phyloP scores from a whole-genome alignment of 2,797 vertebrate genomes.

The Neomorphus geoffroyi region DNA sequence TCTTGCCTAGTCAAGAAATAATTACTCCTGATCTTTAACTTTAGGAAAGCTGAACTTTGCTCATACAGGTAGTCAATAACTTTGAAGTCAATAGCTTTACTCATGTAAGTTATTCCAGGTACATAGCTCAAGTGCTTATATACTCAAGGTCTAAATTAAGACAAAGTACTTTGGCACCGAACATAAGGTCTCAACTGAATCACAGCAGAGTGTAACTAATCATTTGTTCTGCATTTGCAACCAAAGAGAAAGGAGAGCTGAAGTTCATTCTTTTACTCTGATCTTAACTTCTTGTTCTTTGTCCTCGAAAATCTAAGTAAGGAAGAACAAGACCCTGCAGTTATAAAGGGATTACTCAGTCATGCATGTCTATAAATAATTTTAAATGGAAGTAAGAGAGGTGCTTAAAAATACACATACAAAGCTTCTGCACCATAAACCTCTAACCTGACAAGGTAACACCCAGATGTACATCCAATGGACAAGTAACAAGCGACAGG shows the following conservation, averaged over 20 bases:
- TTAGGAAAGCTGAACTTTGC: background rate
- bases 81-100: background rate
- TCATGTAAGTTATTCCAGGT: background rate
- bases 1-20: background rate
- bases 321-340: background rate
- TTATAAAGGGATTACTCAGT: background rate
- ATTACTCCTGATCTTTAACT: background rate
- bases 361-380: background rate
- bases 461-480: background rate
- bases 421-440: background rate
- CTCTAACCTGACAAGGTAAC: background rate
- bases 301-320: background rate
- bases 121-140: background rate
- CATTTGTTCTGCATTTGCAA: background rate
- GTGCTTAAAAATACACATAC: background rate
- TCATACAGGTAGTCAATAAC: background rate
- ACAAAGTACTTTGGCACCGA: background rate
- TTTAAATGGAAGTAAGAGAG: background rate
- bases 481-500: too few relatives aligned
- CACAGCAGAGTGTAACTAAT: background rate
- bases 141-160: conserved; percentile 20
- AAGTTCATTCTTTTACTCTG: background rate
- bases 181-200: conserved; percentile 2
- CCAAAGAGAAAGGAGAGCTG: background rate
- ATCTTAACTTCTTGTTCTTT: background rate